Conservation (phyloP, 2,888 invertebrate genomes). For the Aricia artaxerxes region DNA sequence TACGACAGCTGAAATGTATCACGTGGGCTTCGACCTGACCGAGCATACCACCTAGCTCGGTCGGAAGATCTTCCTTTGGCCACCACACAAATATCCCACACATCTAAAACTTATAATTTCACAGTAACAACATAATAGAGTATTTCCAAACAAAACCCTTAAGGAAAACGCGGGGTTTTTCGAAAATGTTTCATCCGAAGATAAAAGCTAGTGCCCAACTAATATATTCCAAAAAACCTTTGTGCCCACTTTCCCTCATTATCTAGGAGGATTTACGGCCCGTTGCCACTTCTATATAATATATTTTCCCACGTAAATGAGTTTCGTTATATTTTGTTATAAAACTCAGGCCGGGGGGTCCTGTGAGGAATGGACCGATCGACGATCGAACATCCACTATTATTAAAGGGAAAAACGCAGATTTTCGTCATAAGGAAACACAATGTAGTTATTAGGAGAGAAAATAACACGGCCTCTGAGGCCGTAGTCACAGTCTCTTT, state of each 20-base stretch:
- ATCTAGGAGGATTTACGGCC: constrained; percentile 10
- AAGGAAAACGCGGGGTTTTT: neutral
- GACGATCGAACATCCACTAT: neutral
- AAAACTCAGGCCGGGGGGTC: neutral
- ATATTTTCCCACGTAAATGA: constrained; percentile 3
- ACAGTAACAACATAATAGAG: neutral
- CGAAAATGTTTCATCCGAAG: neutral
- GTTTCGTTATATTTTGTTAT: constrained; percentile 10
- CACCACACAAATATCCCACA: no score
- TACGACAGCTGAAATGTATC: no score
- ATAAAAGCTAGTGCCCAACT: neutral
- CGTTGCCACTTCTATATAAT: neutral
- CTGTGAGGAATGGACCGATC: neutral
- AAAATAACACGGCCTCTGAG: no score
- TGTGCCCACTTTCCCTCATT: constrained; percentile 4
- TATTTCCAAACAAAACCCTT: neutral
- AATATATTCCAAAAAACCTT: constrained; percentile 16
- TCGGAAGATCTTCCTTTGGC: no score
- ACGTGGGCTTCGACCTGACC: no score
- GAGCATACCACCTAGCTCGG: no score
- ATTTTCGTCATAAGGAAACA: neutral
- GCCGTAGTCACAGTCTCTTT: no score
- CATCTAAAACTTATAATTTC: no score
- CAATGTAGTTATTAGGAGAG: no score
- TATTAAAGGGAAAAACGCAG: neutral